Evolutionary conservation across 2,888 invertebrate genomes (phyloP).

Genomic region (Abscondita cerata): DNA sequence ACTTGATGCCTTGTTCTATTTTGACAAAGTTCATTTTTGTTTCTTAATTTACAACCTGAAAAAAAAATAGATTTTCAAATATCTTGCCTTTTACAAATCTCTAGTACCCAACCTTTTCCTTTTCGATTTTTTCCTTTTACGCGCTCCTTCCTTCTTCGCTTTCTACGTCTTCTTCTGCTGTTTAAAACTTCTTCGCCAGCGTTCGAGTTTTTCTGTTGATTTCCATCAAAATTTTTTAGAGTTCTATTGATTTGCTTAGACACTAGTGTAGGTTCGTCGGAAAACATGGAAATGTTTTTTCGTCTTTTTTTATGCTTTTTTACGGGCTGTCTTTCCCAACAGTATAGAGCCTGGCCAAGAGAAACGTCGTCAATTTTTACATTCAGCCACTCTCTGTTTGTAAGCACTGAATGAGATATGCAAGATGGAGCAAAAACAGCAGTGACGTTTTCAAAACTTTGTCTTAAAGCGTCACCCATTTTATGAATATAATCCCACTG

Average conservation of each 20-base stretch:
- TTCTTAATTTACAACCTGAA: conserved; percentile 34
- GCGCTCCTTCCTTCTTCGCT: conserved; percentile 40
- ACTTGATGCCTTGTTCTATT: conserved; percentile 33
- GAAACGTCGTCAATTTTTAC: conserved; percentile 82
- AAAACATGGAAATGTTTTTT: conserved; percentile 42
- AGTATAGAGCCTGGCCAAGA: conserved; percentile 82
- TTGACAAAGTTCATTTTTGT: conserved; percentile 21
- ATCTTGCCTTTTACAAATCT: not conserved
- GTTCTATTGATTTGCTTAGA: conserved; percentile 38
- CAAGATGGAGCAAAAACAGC: conserved; percentile 94
- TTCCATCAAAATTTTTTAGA: conserved; percentile 36
- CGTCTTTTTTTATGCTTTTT: conserved; percentile 47
- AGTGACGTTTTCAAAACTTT: conserved; percentile 83
- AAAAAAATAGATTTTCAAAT: conserved; percentile 6
- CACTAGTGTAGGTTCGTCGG: conserved; percentile 44
- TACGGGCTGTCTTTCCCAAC: conserved; percentile 78
- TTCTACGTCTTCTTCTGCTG: conserved; percentile 27
- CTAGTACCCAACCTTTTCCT: conserved; percentile 47
- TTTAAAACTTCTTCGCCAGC: conserved; percentile 32
- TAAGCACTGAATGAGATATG: conserved; percentile 88
- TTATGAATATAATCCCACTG: conserved; percentile 95
- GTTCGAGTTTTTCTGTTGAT: conserved; percentile 45
- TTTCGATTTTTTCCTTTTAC: conserved; percentile 46
- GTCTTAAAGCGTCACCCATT: conserved; percentile 84
- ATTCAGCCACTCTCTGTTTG: conserved; percentile 85